Conservation (phyloP, 2,113 vertebrate species). For the Camelus bactrianus region DNA sequence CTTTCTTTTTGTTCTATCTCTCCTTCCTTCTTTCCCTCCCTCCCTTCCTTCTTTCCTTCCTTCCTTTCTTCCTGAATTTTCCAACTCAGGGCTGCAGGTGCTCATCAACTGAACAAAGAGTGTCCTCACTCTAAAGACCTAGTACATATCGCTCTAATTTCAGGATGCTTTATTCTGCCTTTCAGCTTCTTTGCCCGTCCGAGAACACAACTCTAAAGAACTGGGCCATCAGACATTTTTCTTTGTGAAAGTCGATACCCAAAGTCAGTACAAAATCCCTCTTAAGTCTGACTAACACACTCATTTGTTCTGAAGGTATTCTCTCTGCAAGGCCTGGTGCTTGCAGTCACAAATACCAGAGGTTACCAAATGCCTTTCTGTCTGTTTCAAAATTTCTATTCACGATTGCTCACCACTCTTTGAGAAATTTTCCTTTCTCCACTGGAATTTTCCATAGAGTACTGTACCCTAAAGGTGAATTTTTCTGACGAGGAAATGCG, state of each 20-base stretch:
- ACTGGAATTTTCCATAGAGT: slow-evolving; percentile 74
- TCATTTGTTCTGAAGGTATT: slow-evolving; percentile 75
- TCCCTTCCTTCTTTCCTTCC: neutral
- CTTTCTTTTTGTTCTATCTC: slow-evolving; percentile 68
- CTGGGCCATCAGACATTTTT: slow-evolving; percentile 71
- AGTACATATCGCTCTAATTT: slow-evolving; percentile 36
- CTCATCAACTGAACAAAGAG: slow-evolving; percentile 79
- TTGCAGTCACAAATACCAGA: slow-evolving; percentile 57
- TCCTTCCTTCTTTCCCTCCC: neutral
- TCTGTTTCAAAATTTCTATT: slow-evolving; percentile 57
- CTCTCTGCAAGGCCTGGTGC: neutral
- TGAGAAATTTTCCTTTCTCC: slow-evolving; percentile 76
- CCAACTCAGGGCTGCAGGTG: slow-evolving; percentile 66
- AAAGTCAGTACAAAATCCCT: slow-evolving; percentile 75
- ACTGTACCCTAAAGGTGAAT: slow-evolving; percentile 60
- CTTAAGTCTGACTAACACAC: slow-evolving; percentile 73
- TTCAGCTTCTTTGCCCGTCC: slow-evolving; percentile 73
- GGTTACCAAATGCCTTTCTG: slow-evolving; percentile 51
- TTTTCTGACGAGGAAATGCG: slow-evolving; percentile 54
- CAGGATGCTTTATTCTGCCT: slow-evolving; percentile 50
- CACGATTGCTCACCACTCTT: slow-evolving; percentile 48
- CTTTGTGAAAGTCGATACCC: slow-evolving; percentile 73
- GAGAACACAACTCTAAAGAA: slow-evolving; percentile 77
- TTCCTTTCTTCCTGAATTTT: slow-evolving; percentile 78
- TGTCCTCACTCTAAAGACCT: slow-evolving; percentile 58